phyloP scores from a whole-genome alignment of 1,140 invertebrate species.

The Meloidogyne floridensis region DNA sequence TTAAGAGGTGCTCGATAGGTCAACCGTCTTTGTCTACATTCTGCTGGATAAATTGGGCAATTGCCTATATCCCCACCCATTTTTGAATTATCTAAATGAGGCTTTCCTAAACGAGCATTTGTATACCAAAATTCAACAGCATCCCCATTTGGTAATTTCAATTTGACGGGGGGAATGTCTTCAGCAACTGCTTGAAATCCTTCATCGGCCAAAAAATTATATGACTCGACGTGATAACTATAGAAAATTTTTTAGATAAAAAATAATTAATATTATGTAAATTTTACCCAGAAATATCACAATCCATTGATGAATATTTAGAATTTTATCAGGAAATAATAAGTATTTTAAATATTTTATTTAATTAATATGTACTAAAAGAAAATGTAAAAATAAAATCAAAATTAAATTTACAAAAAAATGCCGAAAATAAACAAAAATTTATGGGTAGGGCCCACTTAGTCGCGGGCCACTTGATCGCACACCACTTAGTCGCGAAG shows the following conservation, averaged over 20 bases:
- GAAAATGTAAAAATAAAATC: too few relatives aligned
- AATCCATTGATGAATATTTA: conserved; percentile 51
- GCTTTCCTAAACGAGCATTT: conserved; percentile 41
- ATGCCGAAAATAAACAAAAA: too few relatives aligned
- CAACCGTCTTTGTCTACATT: conserved; percentile 62
- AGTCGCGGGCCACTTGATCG: too few relatives aligned
- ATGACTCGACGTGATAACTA: conserved; percentile 62
- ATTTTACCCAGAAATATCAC: conserved; percentile 55
- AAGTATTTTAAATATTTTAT: too few relatives aligned
- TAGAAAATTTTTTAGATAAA: not conserved
- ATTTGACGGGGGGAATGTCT: conserved; percentile 60
- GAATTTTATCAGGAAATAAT: too few relatives aligned
- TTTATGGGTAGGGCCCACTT: too few relatives aligned
- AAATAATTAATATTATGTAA: not conserved
- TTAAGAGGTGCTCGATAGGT: conserved; percentile 59
- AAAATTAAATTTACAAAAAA: too few relatives aligned
- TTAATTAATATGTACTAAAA: too few relatives aligned
- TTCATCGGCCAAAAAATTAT: conserved; percentile 57
- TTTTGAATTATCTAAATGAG: conserved; percentile 38
- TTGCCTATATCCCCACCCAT: conserved; percentile 16
- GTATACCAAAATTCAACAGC: conserved; percentile 59
- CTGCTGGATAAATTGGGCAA: conserved; percentile 46
- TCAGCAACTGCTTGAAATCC: conserved; percentile 55
- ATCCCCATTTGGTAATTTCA: conserved; percentile 53
- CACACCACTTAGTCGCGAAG: too few relatives aligned